Base-by-base conservation (phyloP, 1,140 invertebrate species). In the Drosophila pectinifera region DNA sequence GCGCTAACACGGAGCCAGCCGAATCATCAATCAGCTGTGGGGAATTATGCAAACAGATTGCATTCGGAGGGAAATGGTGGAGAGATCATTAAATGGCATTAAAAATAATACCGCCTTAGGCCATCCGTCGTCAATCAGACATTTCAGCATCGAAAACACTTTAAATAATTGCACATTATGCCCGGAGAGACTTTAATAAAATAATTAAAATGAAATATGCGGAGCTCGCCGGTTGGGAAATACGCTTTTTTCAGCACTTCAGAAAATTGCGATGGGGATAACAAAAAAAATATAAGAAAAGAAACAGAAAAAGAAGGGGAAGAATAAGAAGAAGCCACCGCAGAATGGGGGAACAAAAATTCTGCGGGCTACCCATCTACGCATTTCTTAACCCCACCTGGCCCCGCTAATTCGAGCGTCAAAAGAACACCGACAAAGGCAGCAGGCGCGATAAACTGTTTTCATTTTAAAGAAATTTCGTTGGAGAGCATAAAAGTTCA, bases 331-430 rank as follows among this genome's bases (percentile, higher is more conserved):
- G 73, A 46, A 62, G 62, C 45, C 28, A 68, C 61, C 53, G 34
- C 54, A 79, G 76, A 84, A 70, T 63, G 54, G 38, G 38, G 34
- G 49, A 78, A 46, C 24, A 80, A 80, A 77, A 80, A 70, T 70
- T 86, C 83, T 88, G 79, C 75, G 70, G 76, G 84, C 84, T 77
- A 77, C 79, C 83, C 83, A 88, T 88, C 84, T 88, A 86, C 84
- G 83, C 75, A 85, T 85, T 86, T 81, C 70, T 77, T 42, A 68
- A 43, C 18, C 49, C 31, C 59, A 41, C 16, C 28, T 41, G 20
- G 22, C 10, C 31, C 51, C n/a, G 24, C 16, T 14, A 54, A 36
- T 43, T 49, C 6, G 34, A 26, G 59, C 74, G 74, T 82, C 79
- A 83, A 88, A 88, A 67, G 76, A 69, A 77, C 58, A 61, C 75